Conservation (phyloP, 1,140 invertebrate genomes). For the Drosophila quadrilineata region DNA sequence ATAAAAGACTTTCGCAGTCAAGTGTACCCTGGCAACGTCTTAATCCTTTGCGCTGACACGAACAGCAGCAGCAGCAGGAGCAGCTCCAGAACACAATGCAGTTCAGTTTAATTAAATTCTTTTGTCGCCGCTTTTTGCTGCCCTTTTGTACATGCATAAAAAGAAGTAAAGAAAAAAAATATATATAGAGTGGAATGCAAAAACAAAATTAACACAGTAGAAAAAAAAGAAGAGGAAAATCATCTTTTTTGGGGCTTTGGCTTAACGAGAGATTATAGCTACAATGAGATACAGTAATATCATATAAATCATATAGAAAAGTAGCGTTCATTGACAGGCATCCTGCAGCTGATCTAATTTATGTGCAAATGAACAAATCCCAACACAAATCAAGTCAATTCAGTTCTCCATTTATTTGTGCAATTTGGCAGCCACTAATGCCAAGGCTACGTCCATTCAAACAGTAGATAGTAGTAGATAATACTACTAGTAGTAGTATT, state of each 20-base stretch:
- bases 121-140: conserved; percentile 55
- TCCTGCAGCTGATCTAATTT: conserved; percentile 13
- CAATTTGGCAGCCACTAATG: conserved; percentile 66
- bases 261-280: neutral
- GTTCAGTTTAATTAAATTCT: conserved; percentile 71
- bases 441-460: conserved; percentile 36
- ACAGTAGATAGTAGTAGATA: too few species aligned
- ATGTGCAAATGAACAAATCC: conserved; percentile 13
- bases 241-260: too few species aligned
- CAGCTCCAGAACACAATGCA: conserved; percentile 40
- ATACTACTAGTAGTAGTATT: too few species aligned
- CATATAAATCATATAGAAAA: neutral
- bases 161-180: neutral
- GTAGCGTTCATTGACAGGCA: neutral
- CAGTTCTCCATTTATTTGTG: conserved; percentile 32
- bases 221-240: too few species aligned
- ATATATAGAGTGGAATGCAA: conserved; percentile 37
- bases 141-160: conserved; percentile 57
- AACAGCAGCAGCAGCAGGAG: neutral
- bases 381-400: conserved; percentile 6
- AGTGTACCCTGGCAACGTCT: conserved; percentile 45
- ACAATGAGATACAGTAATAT: conserved; percentile 1
- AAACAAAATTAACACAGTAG: conserved; percentile 42
- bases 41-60: conserved; percentile 58
- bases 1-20: conserved; percentile 26